phyloP scores from a whole-genome alignment of 2,797 vertebrate genomes.

The Coregonus sp. region DNA sequence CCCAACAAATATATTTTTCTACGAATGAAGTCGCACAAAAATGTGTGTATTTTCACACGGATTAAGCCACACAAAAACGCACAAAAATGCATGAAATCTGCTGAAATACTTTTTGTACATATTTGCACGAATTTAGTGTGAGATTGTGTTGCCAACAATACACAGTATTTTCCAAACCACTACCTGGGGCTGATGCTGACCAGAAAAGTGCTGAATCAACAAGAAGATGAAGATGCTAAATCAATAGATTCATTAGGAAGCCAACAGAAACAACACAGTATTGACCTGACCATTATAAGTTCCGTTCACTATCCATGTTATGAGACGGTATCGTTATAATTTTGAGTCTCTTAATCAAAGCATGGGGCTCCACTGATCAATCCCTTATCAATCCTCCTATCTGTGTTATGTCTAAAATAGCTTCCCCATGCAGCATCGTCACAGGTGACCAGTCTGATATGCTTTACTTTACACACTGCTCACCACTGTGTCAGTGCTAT shows the following conservation, averaged over 20 bases:
- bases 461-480: conserved; percentile 29
- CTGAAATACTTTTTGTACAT: too few relatives aligned
- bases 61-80: too few relatives aligned
- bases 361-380: neutral
- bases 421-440: neutral
- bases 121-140: too few relatives aligned
- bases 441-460: conserved; percentile 37
- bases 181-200: neutral
- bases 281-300: neutral
- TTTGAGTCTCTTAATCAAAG: neutral
- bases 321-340: neutral
- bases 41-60: too few relatives aligned
- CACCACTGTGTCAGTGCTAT: neutral
- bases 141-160: neutral
- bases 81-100: too few relatives aligned
- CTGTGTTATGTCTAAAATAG: conserved; percentile 12
- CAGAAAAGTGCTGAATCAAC: conserved; percentile 2
- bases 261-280: neutral
- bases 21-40: too few relatives aligned
- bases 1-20: too few relatives aligned
- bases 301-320: neutral
- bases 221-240: neutral
- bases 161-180: neutral
- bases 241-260: neutral
- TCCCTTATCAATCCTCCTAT: neutral